Percentiles rank a stretch among this genome's conserved stretches.
phyloP scores from a whole-genome alignment of 2,113 vertebrate species.

The Marcusenius ussheri region DNA sequence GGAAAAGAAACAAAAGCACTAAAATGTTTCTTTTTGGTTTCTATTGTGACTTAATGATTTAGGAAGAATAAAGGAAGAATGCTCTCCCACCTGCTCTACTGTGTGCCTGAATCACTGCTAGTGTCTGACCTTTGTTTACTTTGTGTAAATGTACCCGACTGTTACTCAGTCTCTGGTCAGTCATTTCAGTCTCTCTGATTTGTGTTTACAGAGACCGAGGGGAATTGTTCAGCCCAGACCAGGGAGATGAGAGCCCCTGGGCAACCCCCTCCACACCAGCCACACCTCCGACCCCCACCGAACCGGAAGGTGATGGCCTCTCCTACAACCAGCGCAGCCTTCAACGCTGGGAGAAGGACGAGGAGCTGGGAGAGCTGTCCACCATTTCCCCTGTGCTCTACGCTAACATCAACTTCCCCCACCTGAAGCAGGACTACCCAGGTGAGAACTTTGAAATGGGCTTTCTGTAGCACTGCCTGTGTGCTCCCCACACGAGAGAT shows the following conservation, averaged over 20 bases:
- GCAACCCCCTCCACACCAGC: conserved; percentile 85
- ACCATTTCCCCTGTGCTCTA: conserved; percentile 97
- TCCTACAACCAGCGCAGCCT: conserved; percentile 97
- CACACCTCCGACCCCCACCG: conserved; percentile 86
- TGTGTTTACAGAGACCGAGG: conserved; percentile 70
- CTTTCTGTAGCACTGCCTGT: not conserved
- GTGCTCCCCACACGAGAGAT: not conserved
- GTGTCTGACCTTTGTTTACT: not conserved
- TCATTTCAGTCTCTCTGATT: not conserved
- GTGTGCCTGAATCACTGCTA: not conserved
- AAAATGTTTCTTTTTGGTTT: not conserved
- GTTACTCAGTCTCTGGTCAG: not conserved
- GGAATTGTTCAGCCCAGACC: conserved; percentile 91
- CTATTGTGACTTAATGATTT: not conserved
- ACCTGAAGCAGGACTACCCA: conserved; percentile 92
- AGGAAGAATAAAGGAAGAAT: not conserved
- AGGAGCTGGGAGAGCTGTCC: conserved; percentile 89
- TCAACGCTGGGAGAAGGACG: conserved; percentile 97
- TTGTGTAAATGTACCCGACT: not conserved
- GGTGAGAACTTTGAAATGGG: conserved; percentile 54
- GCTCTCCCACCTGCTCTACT: not conserved
- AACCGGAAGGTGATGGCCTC: conserved; percentile 82
- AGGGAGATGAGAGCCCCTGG: conserved; percentile 92
- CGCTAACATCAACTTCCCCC: conserved; percentile 96
- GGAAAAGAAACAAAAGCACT: not conserved